phyloP scores from a whole-genome alignment of 1,140 invertebrate species.

The Lucilia sericata region DNA sequence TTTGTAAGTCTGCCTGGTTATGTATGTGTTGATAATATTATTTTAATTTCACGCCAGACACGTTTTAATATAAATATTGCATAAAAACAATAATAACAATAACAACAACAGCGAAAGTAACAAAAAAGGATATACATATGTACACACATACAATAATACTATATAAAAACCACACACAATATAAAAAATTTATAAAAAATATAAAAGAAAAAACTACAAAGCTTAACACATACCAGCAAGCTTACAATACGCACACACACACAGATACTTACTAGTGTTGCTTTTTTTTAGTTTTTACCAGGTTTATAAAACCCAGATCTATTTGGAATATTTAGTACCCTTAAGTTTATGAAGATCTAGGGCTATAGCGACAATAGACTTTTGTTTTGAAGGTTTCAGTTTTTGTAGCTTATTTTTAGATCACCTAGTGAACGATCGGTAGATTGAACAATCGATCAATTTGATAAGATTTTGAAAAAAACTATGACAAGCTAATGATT shows the following conservation, averaged over 20 bases:
- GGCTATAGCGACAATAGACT: too few species aligned
- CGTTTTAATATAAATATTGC: constrained; percentile 17
- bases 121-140: not conserved
- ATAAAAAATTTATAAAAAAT: not conserved
- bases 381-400: too few species aligned
- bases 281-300: too few species aligned
- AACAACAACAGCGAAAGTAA: not conserved
- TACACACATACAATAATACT: not conserved
- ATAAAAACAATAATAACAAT: constrained; percentile 11
- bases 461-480: too few species aligned
- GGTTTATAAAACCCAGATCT: too few species aligned
- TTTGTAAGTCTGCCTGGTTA: not conserved
- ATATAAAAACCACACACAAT: constrained; percentile 3
- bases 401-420: too few species aligned
- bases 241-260: not conserved
- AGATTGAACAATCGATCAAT: too few species aligned
- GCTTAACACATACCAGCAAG: not conserved
- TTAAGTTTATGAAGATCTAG: too few species aligned
- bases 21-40: constrained; percentile 8
- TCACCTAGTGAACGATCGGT: too few species aligned
- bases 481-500: too few species aligned
- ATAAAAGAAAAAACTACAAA: not conserved
- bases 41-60: constrained; percentile 29
- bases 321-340: too few species aligned
- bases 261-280: not conserved